Percentiles rank a stretch among this genome's conserved stretches.
phyloP scores from a whole-genome alignment of 2,888 invertebrate genomes.

The Deilephila elpenor region DNA sequence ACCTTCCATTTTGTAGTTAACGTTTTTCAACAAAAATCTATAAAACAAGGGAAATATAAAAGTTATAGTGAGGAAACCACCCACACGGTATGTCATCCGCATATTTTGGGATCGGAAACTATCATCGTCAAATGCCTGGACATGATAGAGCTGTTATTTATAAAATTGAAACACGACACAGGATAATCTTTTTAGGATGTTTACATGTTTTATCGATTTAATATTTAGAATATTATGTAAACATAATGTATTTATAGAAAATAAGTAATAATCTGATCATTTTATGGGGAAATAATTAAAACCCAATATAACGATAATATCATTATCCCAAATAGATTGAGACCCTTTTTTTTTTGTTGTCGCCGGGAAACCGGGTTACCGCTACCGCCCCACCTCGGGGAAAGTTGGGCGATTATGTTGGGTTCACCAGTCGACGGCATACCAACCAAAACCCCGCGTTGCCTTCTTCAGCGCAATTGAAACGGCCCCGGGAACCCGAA shows the following conservation, averaged over 20 bases:
- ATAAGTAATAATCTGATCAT: background rate
- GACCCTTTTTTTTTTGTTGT: too few species aligned
- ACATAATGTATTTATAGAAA: background rate
- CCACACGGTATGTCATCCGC: constrained; percentile 20
- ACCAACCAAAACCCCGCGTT: too few species aligned
- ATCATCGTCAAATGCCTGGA: constrained; percentile 11
- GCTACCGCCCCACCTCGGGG: too few species aligned
- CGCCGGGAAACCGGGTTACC: too few species aligned
- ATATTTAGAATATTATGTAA: background rate
- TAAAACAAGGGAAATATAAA: constrained; percentile 33
- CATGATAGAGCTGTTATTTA: background rate
- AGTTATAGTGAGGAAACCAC: constrained; percentile 32
- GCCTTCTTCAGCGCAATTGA: too few species aligned
- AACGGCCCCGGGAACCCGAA: too few species aligned
- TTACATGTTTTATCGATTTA: background rate
- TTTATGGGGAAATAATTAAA: too few species aligned
- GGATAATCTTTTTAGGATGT: constrained; percentile 10
- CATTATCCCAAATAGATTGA: too few species aligned
- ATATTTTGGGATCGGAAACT: constrained; percentile 28
- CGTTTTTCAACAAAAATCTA: constrained; percentile 66
- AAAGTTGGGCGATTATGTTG: too few species aligned
- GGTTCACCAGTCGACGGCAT: too few species aligned
- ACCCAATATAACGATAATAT: too few species aligned
- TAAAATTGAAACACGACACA: background rate
- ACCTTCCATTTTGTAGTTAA: constrained; percentile 62